Evolutionary conservation across 2,888 invertebrate species (phyloP).

Genomic region (Meta bourneti): DNA sequence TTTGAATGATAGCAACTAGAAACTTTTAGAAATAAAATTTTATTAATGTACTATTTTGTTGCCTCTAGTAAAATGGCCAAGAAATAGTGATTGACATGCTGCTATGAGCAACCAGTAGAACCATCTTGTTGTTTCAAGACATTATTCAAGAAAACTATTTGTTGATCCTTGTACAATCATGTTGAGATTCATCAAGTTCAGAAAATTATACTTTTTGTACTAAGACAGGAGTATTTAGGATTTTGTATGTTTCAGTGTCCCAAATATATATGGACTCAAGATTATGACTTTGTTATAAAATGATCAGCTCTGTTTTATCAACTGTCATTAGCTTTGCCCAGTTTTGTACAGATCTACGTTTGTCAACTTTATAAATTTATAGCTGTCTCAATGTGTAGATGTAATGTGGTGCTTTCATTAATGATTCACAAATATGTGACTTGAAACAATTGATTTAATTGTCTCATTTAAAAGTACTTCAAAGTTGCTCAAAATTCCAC

Average conservation of each 20-base stretch:
- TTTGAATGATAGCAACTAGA: slow-evolving; percentile 39
- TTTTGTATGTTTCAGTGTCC: neutral
- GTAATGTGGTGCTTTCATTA: neutral
- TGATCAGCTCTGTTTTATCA: slow-evolving; percentile 23
- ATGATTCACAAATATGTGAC: neutral
- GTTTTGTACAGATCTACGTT: slow-evolving; percentile 4
- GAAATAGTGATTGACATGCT: slow-evolving; percentile 61
- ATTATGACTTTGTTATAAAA: slow-evolving; percentile 32
- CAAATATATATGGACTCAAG: slow-evolving; percentile 33
- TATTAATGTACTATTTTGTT: slow-evolving; percentile 53
- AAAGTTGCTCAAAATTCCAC: neutral
- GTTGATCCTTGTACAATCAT: slow-evolving; percentile 21
- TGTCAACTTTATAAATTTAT: slow-evolving; percentile 43
- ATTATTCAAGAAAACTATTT: slow-evolving; percentile 57
- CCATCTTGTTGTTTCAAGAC: slow-evolving; percentile 43
- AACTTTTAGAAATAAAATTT: slow-evolving; percentile 11
- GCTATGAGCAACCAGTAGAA: slow-evolving; percentile 56
- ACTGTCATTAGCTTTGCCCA: slow-evolving; percentile 8
- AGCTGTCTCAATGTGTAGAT: slow-evolving; percentile 9
- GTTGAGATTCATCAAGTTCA: slow-evolving; percentile 40
- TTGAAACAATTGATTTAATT: neutral
- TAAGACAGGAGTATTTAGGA: slow-evolving; percentile 18
- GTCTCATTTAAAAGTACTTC: neutral
- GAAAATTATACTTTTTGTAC: slow-evolving; percentile 12
- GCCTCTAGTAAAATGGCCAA: slow-evolving; percentile 62